Base-by-base conservation (phyloP, 1,140 invertebrate species). In the Cardiocondyla obscurior region DNA sequence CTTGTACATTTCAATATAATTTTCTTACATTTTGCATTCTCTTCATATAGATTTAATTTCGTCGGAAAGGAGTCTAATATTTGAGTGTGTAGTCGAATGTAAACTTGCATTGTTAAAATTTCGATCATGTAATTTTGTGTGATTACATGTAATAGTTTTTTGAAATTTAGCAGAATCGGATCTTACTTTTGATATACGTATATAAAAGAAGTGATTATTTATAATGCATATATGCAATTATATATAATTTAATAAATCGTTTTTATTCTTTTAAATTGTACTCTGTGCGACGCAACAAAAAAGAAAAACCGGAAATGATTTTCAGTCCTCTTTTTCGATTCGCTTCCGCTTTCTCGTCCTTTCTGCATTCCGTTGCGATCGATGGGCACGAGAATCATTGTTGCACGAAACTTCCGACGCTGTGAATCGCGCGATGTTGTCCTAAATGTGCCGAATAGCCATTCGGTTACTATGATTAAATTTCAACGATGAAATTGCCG, bases 271-370 rank as follows among this genome's bases (percentile, higher is more conserved):
- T 0, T 49, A 33, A 12, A 76, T 76, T 49, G 36, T 51, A 49
- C 10, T 25, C 19, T 62, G 19, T n/a, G 14, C 7, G 12, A 30
- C 8, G 28, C 22, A n/a, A 49, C 64, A 16, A 39, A 83, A 70
- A 86, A 36, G 84, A 60, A 83, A 76, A 86, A 83, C 19, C 33
- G 84, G 64, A 86, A 83, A 22, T 30, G 25, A 82, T 85, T 82
- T 74, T 33, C 51, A 82, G 33, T 82, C 28, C 64, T 28, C 42
- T 70, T n/a, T 70, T 85, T 70, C 22, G 10, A 42, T 19, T 3
- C 57, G 4, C 42, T 81, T 85, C 83, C 82, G 57, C 53, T 55
- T 79, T 25, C 36, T 39, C 28, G 25, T 44, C 39, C 53, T 55
- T 65, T 65, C 67, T 46, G 28, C 57, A 85, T 81, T 85, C 42